These are phyloP conservation scores for Melinaea menophilus DNA, from an alignment of 2,888 invertebrate species.

Conservation along the genomic window DNA sequence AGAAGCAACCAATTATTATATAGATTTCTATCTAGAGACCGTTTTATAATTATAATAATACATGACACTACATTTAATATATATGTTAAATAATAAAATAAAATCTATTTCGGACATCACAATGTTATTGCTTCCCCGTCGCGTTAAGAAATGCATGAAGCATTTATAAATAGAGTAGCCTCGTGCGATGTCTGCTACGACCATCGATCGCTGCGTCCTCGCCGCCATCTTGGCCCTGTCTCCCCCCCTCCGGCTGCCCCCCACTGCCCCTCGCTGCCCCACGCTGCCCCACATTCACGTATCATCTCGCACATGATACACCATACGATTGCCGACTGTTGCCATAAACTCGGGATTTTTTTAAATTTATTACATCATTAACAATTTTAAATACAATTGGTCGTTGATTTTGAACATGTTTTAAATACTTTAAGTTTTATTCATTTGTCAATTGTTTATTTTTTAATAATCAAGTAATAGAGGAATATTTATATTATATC, in stretches of 20 bases:
- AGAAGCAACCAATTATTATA: background rate
- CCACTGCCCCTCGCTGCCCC: constrained; percentile 59
- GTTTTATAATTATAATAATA: too few species aligned
- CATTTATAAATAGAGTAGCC: constrained; percentile 72
- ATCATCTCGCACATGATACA: constrained; percentile 63
- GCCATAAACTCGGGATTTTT: background rate
- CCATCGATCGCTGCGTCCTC: constrained; percentile 77
- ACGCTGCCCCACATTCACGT: constrained; percentile 75
- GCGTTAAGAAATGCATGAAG: constrained; percentile 64
- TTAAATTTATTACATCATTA: background rate
- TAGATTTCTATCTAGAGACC: too few species aligned
- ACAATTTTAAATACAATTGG: too few species aligned
- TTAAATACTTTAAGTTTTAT: too few species aligned
- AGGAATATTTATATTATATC: background rate
- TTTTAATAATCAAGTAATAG: too few species aligned
- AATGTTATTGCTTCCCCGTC: constrained; percentile 40
- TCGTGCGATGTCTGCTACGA: constrained; percentile 70
- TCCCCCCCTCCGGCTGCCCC: constrained; percentile 62
- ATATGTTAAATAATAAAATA: too few species aligned
- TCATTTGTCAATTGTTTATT: too few species aligned
- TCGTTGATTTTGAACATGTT: too few species aligned
- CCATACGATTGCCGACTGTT: constrained; percentile 26
- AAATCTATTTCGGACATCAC: constrained; percentile 2
- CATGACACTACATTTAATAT: too few species aligned
- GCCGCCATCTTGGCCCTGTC: constrained; percentile 76